Base-by-base conservation (phyloP, 2,113 vertebrate species). In the Setophaga kirtlandii region DNA sequence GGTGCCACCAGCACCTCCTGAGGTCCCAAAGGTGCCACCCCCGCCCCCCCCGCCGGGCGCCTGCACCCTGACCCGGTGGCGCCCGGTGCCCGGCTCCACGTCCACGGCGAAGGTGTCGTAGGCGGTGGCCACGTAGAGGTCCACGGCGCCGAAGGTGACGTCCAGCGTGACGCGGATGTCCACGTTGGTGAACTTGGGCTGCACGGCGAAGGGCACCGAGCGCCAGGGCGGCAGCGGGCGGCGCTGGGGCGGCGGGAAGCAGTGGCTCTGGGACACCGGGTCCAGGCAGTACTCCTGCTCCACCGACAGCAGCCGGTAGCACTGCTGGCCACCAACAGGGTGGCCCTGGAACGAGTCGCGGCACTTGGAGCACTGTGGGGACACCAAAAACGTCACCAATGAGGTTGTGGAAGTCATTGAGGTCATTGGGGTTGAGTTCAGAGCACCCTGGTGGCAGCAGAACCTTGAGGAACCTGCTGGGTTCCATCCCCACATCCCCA, bases 1-100 rank as follows among this genome's bases (percentile, higher is more conserved):
- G 16, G 15, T 60, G 15, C 27, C 50, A 52, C 50, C 50, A 3
- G 3, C 50, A 3, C n/a, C 24, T 2, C 28, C 2, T 1, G 8
- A 33, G 5, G 21, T 46, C 44, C 44, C 44, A 19, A 44, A 44
- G 20, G 4, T 37, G 37, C 37, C 37, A 7, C 37, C 37, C 37
- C 37, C 37, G 37, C 37, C 37, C 7, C 37, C 37, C 37, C 37
- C 37, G 37, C 37, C 37, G 37, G 37, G 37, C 37, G 37, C 37
- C 37, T 37, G 37, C 37, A 37, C 37, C 37, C 37, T 37, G 37
- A 37, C 37, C 37, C 37, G 37, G 37, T 37, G 37, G 37, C 37
- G 37, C 37, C 37, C 37, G 37, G 37, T 37, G 37, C 37, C 37
- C 37, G 37, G 37, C 37, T 37, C 37, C 37, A 37, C 37, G 37